Evolutionary conservation across 1,140 invertebrate genomes (phyloP).

Genomic region (Anastrepha obliqua): DNA sequence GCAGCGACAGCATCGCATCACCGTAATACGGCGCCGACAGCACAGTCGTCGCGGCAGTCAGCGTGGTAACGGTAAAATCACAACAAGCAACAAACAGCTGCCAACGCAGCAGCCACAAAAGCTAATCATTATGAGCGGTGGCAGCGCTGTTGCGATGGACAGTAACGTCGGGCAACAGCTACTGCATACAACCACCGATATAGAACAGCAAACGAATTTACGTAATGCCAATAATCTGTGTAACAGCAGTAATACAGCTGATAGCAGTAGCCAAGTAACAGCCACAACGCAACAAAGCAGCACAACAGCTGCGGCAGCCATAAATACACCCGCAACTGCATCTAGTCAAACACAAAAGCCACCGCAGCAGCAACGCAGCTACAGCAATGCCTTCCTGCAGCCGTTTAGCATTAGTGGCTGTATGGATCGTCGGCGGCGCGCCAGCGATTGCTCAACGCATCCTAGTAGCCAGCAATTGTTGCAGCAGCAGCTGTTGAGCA

Average conservation of each 20-base stretch:
- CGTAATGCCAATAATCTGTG: conserved; percentile 56
- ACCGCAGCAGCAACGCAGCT: conserved; percentile 56
- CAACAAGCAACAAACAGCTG: conserved; percentile 13
- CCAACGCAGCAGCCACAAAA: conserved; percentile 41
- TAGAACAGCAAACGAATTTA: conserved; percentile 57
- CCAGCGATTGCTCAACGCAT: conserved; percentile 68
- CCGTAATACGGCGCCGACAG: conserved; percentile 54
- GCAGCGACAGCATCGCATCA: conserved; percentile 61
- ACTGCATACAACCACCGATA: conserved; percentile 56
- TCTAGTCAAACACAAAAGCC: no score
- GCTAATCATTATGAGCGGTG: conserved; percentile 59
- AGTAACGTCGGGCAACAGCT: conserved; percentile 20
- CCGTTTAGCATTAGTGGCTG: conserved; percentile 43
- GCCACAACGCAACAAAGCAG: neutral
- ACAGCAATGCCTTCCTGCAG: conserved; percentile 56
- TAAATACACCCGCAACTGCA: neutral
- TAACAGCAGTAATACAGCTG: conserved; percentile 14
- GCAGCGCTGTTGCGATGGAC: conserved; percentile 43
- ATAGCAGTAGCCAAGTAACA: neutral
- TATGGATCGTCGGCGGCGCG: conserved; percentile 66
- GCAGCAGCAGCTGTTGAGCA: conserved; percentile 61
- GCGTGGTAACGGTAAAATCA: conserved; percentile 9
- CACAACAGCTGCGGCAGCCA: neutral
- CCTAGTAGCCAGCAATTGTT: conserved; percentile 39
- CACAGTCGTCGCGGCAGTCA: conserved; percentile 54